A percentile compares a stretch with the other conserved stretches of the same genome.
Evolutionary conservation across 2,888 invertebrate genomes (phyloP).

Genomic region (Lasioglossum calceatum): DNA sequence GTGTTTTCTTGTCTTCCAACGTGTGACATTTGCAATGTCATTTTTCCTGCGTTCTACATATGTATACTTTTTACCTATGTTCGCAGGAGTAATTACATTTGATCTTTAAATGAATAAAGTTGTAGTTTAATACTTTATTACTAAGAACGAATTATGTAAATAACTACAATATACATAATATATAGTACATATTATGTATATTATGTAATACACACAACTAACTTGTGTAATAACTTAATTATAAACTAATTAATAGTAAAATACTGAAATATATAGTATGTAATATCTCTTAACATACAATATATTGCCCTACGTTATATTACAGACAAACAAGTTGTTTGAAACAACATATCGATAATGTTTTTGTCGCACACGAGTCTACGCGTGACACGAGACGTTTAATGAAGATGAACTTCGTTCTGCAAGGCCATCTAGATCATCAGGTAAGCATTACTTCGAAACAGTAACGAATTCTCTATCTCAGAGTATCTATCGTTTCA

Average conservation of each 20-base stretch:
- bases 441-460: background rate
- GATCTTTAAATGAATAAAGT: background rate
- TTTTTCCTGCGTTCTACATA: background rate
- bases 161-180: too few relatives aligned
- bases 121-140: background rate
- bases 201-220: too few relatives aligned
- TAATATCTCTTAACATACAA: background rate
- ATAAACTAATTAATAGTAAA: background rate
- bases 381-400: background rate
- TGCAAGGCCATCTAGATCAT: background rate
- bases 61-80: background rate
- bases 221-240: background rate
- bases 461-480: background rate
- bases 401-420: background rate
- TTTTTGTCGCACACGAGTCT: background rate
- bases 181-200: too few relatives aligned
- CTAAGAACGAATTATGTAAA: background rate
- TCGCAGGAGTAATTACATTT: background rate
- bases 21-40: background rate
- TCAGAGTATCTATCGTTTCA: background rate
- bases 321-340: background rate
- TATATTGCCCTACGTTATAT: background rate
- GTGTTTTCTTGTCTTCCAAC: background rate
- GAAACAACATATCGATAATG: background rate
- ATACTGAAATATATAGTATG: background rate